Evolutionary conservation across 2,797 vertebrate species (phyloP).

Genomic region (Rhynchonycteris naso): DNA sequence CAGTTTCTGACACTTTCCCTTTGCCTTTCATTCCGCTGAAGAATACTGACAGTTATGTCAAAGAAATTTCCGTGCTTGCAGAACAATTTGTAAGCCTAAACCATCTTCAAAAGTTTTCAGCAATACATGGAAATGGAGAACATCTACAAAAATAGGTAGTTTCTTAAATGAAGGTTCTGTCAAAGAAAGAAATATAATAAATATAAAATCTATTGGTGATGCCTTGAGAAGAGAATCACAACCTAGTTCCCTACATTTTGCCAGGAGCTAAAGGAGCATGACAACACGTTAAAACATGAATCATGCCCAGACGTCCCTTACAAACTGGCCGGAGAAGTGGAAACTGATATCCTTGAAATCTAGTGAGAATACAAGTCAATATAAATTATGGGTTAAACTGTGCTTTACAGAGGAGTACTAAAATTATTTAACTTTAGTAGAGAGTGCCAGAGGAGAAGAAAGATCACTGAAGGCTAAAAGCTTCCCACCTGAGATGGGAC

Average conservation of each 20-base stretch:
- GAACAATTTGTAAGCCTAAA: constrained; percentile 13
- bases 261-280: neutral
- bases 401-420: neutral
- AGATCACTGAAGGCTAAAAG: neutral
- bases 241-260: neutral
- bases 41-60: neutral
- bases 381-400: constrained; percentile 51
- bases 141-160: neutral
- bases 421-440: constrained; percentile 18
- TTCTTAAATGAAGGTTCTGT: constrained; percentile 35
- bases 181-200: constrained; percentile 24
- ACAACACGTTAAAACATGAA: neutral
- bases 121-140: neutral
- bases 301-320: neutral
- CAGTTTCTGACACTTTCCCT: neutral
- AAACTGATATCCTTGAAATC: constrained; percentile 44
- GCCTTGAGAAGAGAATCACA: neutral
- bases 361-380: constrained; percentile 19
- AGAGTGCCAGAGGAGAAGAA: neutral
- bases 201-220: constrained; percentile 40
- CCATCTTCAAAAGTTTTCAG: constrained; percentile 23
- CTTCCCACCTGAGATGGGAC: neutral
- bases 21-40: neutral
- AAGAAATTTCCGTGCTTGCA: neutral
- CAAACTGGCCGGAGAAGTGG: neutral